Percentiles rank a stretch among this genome's conserved stretches.
phyloP scores from a whole-genome alignment of 2,113 vertebrate genomes.

The Chaenocephalus aceratus region DNA sequence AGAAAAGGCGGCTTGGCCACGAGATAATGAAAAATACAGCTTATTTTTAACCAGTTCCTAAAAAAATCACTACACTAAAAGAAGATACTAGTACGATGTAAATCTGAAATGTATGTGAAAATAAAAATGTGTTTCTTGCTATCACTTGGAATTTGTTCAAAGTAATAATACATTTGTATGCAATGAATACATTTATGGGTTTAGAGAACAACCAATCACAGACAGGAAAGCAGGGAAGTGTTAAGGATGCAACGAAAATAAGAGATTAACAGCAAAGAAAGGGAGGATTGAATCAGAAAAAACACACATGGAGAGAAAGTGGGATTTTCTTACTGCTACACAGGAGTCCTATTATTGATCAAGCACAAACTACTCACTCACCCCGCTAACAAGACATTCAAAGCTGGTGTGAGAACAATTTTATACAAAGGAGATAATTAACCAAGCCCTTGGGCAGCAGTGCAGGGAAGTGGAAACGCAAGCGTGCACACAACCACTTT shows the following conservation, averaged over 20 bases:
- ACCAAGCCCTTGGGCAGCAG: conserved; percentile 40
- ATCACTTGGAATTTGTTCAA: background rate
- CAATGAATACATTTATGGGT: background rate
- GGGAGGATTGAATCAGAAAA: background rate
- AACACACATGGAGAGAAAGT: background rate
- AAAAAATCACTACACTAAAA: background rate
- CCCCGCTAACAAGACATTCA: conserved; percentile 29
- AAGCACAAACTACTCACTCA: conserved; percentile 31
- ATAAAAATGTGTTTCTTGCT: background rate
- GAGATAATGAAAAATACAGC: conserved; percentile 48
- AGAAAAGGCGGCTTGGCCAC: conserved; percentile 57
- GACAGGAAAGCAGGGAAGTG: background rate
- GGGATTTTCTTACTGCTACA: background rate
- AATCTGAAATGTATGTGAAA: background rate
- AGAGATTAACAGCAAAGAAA: background rate
- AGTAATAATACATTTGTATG: background rate
- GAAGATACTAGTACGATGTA: background rate
- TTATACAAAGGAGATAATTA: conserved; percentile 63
- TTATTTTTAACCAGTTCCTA: conserved; percentile 11
- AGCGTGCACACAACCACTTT: conserved; percentile 47
- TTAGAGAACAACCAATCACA: background rate
- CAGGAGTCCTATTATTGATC: conserved; percentile 54
- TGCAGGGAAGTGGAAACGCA: conserved; percentile 58
- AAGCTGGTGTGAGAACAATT: conserved; percentile 51
- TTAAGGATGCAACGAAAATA: background rate